Evolutionary conservation across 2,113 vertebrate species (phyloP), one percentile per base, ranked within the genome.

Genomic region (Ammodytes marinus): DNA sequence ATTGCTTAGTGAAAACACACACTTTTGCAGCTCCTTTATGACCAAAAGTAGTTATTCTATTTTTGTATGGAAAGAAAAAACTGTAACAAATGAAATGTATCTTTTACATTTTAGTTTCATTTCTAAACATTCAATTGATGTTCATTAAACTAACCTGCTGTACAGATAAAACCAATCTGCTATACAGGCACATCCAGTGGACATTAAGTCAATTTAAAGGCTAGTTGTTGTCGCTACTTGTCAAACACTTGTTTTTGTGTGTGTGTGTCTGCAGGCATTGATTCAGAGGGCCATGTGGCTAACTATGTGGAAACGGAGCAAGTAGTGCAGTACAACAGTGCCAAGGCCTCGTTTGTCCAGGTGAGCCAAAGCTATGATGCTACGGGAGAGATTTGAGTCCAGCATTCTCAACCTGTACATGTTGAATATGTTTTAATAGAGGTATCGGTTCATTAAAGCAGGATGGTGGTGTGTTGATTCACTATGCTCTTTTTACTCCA

Each of bases 231-330:
- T 40, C 19, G 0, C 27, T 2, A 72, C 46, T 7, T 37, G 3
- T 69, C 8, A 42, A 42, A 15, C n/a, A 1, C n/a, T 63, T 47
- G 1, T 66, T 12, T 61, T 4, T 85, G 4, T 80, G 5, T 85
- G 4, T 80, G 52, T 74, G 46, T 55, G 17, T 58, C 13, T 39
- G 27, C 6, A 99, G 98, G 98, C 80, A 98, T 99, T 64, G 98
- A 99, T 90, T 97, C 96, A n/a, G 97, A 99, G 90, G 98, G 98
- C n/a, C 97, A 99, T 0, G 97, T 97, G 72, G 98, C 98, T 5
- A 99, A 99, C 92, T 99, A 97, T 84, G 96, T 99, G 69, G 98
- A 99, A 88, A 99, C 97, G 0, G 98, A 99, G n/a, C 98, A 99
- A 91, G 96, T 99, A 9, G 94, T 97, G 46, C 97, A 98, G 93